phyloP scores from a whole-genome alignment of 2,113 vertebrate species.

The Delphinapterus leucas region DNA sequence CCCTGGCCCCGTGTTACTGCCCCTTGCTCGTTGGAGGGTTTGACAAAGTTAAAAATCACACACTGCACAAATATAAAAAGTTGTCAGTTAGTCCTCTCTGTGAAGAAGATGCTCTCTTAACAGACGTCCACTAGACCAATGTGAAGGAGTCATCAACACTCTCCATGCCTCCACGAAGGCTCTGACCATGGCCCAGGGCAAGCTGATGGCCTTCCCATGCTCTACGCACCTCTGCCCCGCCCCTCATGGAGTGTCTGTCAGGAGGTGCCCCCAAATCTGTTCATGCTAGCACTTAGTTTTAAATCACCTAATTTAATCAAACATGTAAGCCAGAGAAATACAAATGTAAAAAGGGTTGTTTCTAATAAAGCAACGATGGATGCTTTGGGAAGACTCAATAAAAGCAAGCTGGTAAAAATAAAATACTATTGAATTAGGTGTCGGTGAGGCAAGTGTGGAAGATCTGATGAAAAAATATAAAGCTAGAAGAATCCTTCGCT shows the following conservation, averaged over 20 bases:
- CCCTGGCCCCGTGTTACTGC: not conserved
- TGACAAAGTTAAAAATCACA: not conserved
- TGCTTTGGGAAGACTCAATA: not conserved
- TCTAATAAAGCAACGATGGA: not conserved
- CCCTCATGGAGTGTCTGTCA: not conserved
- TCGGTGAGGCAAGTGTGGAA: not conserved
- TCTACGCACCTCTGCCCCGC: not conserved
- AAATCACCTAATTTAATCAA: not conserved
- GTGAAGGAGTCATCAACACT: not conserved
- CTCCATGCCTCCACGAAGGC: not conserved
- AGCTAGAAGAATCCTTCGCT: not conserved
- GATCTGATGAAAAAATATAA: not conserved
- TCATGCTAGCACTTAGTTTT: not conserved
- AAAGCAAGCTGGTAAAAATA: not conserved
- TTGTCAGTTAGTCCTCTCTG: not conserved
- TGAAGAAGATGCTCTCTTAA: not conserved
- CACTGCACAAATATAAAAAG: not conserved
- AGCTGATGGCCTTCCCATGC: not conserved
- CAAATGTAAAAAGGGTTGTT: not conserved
- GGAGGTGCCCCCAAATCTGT: not conserved
- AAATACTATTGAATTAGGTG: not conserved
- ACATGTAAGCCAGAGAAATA: not conserved
- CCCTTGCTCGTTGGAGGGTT: not conserved
- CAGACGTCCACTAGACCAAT: not conserved
- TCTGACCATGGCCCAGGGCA: fast-evolving